Conservation (phyloP, 2,888 invertebrate species). For the Xestia xanthographa region DNA sequence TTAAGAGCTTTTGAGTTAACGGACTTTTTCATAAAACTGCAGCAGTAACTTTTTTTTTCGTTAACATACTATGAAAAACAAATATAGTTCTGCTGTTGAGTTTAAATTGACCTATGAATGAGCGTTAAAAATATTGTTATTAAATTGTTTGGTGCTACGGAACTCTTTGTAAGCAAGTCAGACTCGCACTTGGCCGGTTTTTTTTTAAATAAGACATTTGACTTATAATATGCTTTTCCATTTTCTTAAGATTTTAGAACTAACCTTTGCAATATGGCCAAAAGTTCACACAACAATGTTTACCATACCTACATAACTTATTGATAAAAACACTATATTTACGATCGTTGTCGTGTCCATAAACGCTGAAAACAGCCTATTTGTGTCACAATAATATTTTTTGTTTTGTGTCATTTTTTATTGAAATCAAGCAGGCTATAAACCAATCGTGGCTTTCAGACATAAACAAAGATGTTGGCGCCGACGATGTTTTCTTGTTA, state of each 20-base stretch:
- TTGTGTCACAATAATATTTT: conserved; percentile 60
- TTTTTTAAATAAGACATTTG: not conserved
- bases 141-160: not conserved
- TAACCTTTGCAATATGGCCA: not conserved
- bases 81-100: too few species aligned
- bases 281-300: conserved; percentile 15
- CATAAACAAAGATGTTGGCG: conserved; percentile 80
- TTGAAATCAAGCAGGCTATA: conserved; percentile 68
- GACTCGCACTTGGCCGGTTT: not conserved
- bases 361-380: conserved; percentile 50
- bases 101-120: too few species aligned
- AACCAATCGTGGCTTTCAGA: conserved; percentile 73
- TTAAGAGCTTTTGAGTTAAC: too few species aligned
- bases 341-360: conserved; percentile 30
- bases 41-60: too few species aligned
- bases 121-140: too few species aligned
- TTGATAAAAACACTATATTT: conserved; percentile 40
- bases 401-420: conserved; percentile 66
- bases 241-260: not conserved
- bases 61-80: too few species aligned
- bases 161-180: not conserved
- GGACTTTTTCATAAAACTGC: too few species aligned
- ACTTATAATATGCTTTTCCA: too few species aligned
- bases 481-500: conserved; percentile 75
- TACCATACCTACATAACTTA: conserved; percentile 23